phyloP scores from a whole-genome alignment of 2,888 invertebrate genomes.

The Hydrotaea cyrtoneurina region DNA sequence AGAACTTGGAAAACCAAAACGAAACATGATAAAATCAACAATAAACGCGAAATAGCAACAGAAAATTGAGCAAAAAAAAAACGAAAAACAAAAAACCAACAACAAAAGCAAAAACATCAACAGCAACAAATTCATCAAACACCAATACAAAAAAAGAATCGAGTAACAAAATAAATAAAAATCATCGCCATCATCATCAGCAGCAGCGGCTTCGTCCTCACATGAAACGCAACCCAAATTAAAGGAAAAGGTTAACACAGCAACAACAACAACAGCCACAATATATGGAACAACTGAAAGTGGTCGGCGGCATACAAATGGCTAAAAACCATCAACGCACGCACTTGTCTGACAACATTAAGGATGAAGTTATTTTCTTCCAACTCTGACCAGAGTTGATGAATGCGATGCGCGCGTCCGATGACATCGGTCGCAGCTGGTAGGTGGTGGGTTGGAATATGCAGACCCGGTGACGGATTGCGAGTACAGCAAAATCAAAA shows the following conservation, averaged over 20 bases:
- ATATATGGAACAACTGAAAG: background rate
- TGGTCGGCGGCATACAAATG: slow-evolving; percentile 12
- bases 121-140: slow-evolving; percentile 28
- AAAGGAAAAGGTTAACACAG: slow-evolving; percentile 24
- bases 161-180: slow-evolving; percentile 18
- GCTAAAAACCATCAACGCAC: slow-evolving; percentile 10
- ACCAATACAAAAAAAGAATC: slow-evolving; percentile 33
- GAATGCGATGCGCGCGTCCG: slow-evolving; percentile 44
- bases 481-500: too few species aligned
- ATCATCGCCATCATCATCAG: background rate
- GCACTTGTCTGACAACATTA: background rate
- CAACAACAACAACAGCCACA: background rate
- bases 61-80: background rate
- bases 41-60: slow-evolving; percentile 46
- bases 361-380: slow-evolving; percentile 5
- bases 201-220: background rate
- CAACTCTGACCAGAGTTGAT: slow-evolving; percentile 40
- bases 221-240: slow-evolving; percentile 36
- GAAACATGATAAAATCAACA: slow-evolving; percentile 53
- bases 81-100: background rate
- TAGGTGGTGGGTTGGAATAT: background rate
- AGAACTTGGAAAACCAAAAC: slow-evolving; percentile 40
- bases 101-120: slow-evolving; percentile 3
- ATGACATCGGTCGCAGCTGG: background rate
- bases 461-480: slow-evolving; percentile 1